These are phyloP conservation scores for Epinotia bilunana DNA, from an alignment of 2,888 invertebrate genomes.

Conservation along the genomic window DNA sequence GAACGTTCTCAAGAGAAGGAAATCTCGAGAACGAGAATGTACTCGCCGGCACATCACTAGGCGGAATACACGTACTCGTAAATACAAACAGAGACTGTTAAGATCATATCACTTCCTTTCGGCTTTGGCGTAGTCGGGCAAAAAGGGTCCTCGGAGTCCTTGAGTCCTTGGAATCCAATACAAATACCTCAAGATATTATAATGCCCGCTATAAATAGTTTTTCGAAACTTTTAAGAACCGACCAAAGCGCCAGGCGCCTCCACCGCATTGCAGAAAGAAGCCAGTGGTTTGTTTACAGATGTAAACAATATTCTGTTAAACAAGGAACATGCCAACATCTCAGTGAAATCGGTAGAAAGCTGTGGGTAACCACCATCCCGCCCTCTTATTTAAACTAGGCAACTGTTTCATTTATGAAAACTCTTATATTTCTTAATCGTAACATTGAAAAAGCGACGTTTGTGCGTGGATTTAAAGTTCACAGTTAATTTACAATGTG, in stretches of 20 bases:
- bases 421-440: constrained; percentile 45
- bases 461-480: constrained; percentile 31
- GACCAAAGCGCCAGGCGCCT: neutral
- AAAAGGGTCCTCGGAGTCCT: neutral
- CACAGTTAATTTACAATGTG: constrained; percentile 48
- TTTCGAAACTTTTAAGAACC: neutral
- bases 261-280: constrained; percentile 27
- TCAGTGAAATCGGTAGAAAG: constrained; percentile 74
- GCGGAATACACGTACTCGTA: too few relatives aligned
- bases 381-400: constrained; percentile 75
- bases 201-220: neutral
- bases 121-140: neutral
- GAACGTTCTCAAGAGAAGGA: too few relatives aligned
- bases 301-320: constrained; percentile 41
- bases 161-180: too few relatives aligned
- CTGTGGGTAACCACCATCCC: constrained; percentile 67
- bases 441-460: neutral
- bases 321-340: constrained; percentile 52
- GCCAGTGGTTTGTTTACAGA: constrained; percentile 35
- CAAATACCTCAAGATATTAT: neutral
- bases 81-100: too few relatives aligned
- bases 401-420: constrained; percentile 50
- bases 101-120: too few relatives aligned
- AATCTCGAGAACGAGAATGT: too few relatives aligned
- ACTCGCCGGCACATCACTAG: too few relatives aligned